Conservation (phyloP, 2,113 vertebrate species). For the Cyrtonyx montezumae region DNA sequence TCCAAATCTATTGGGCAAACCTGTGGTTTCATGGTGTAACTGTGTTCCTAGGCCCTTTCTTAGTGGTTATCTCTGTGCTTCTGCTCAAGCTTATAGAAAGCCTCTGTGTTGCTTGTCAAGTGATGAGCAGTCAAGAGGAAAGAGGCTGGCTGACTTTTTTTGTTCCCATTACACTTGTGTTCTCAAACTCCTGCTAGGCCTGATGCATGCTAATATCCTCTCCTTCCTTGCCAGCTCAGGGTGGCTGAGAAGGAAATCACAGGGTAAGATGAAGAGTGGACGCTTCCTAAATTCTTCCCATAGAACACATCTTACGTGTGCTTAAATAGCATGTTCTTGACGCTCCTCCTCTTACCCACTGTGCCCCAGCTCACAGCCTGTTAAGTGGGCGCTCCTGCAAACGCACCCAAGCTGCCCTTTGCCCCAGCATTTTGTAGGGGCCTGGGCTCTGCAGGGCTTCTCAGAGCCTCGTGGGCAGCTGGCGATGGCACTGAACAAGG, state of each 20-base stretch:
- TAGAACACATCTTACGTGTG: background rate
- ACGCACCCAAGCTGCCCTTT: fast-evolving
- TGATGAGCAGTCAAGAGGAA: background rate
- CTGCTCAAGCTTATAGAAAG: background rate
- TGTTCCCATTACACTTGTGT: background rate
- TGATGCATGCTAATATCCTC: fast-evolving
- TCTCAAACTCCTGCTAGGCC: background rate
- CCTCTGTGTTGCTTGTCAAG: background rate
- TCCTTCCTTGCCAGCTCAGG: background rate
- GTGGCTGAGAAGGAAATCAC: background rate
- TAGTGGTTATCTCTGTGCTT: background rate
- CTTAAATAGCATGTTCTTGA: background rate
- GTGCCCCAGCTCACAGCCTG: fast-evolving
- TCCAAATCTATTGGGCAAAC: background rate
- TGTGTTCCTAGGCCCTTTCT: background rate
- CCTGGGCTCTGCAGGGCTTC: fast-evolving
- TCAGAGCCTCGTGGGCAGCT: fast-evolving
- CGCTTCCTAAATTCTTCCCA: background rate
- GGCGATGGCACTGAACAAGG: background rate
- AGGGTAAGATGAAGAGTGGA: background rate
- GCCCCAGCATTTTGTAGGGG: fast-evolving
- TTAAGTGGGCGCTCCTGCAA: fast-evolving
- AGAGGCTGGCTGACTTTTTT: background rate
- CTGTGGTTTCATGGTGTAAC: background rate
- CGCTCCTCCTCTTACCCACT: background rate